Percentiles rank a stretch among this genome's conserved stretches.
Conservation (phyloP, 1,140 invertebrate genomes). For the Mesaphorura yosii region DNA sequence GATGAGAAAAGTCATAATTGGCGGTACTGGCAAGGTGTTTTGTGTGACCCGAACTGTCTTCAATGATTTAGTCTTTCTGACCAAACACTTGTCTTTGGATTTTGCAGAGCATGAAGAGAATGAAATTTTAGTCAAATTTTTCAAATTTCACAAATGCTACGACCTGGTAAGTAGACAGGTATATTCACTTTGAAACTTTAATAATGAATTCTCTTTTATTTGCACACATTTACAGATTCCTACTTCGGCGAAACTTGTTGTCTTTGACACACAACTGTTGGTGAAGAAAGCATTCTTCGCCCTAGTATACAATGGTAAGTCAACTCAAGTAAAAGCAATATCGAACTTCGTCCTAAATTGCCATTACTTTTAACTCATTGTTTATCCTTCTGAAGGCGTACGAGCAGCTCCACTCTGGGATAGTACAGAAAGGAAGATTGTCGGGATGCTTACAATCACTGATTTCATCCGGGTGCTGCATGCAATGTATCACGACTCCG, state of each 20-base stretch:
- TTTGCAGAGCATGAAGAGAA: slow-evolving; percentile 90
- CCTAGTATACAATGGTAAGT: slow-evolving; percentile 90
- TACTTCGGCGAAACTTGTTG: slow-evolving; percentile 94
- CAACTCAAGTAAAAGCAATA: not conserved
- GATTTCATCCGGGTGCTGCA: slow-evolving; percentile 98
- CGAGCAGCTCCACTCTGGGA: slow-evolving; percentile 97
- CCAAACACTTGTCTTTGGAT: slow-evolving; percentile 27
- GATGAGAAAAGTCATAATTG: too few relatives aligned
- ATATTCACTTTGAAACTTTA: too few relatives aligned
- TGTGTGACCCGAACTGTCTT: slow-evolving; percentile 13
- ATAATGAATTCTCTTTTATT: too few relatives aligned
- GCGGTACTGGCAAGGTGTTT: too few relatives aligned
- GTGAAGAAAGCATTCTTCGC: slow-evolving; percentile 99
- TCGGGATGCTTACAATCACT: slow-evolving; percentile 98
- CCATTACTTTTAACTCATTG: not conserved
- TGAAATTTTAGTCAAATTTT: slow-evolving; percentile 95
- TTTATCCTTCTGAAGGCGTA: slow-evolving; percentile 51
- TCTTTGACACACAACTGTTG: slow-evolving; percentile 97
- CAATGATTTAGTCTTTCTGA: slow-evolving; percentile 7
- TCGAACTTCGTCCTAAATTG: not conserved
- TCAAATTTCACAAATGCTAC: slow-evolving; percentile 98
- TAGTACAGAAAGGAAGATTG: slow-evolving; percentile 74
- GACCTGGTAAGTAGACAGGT: too few relatives aligned
- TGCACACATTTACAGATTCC: too few relatives aligned
- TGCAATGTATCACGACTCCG: slow-evolving; percentile 85